Conservation (phyloP, 2,888 invertebrate genomes). For the Beris morrisii region DNA sequence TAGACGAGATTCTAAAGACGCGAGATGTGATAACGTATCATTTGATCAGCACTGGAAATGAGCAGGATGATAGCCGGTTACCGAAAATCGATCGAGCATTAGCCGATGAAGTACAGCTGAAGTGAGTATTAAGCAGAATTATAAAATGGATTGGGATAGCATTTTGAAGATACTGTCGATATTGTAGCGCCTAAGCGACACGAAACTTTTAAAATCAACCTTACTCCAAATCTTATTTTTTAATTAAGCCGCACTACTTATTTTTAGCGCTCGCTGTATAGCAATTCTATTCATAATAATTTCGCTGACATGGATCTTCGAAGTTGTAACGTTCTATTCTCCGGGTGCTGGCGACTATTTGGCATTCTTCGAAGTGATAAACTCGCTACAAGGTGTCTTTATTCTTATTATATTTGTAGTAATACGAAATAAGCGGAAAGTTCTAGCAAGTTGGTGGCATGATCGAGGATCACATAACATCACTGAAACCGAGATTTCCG, state of each 20-base stretch:
- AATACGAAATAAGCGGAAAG: slow-evolving; percentile 49
- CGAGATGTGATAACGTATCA: slow-evolving; percentile 30
- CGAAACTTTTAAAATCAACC: too few species aligned
- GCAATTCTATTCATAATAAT: slow-evolving; percentile 65
- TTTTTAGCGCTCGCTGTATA: slow-evolving; percentile 51
- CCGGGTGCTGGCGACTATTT: slow-evolving; percentile 54
- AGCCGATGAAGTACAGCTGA: slow-evolving; percentile 30
- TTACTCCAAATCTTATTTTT: too few species aligned
- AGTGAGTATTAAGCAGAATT: slow-evolving; percentile 24
- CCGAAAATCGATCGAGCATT: slow-evolving; percentile 31
- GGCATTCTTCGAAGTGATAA: slow-evolving; percentile 69
- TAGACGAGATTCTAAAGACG: slow-evolving; percentile 42
- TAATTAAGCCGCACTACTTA: too few species aligned
- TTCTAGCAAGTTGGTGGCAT: slow-evolving; percentile 54
- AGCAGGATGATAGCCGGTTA: slow-evolving; percentile 6
- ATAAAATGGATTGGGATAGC: background rate
- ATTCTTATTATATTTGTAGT: slow-evolving; percentile 67
- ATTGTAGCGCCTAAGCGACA: background rate
- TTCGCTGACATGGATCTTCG: slow-evolving; percentile 72
- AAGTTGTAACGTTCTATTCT: slow-evolving; percentile 64
- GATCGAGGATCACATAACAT: slow-evolving; percentile 53
- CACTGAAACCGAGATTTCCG: slow-evolving; percentile 33
- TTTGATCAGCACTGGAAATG: slow-evolving; percentile 13
- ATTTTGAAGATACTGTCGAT: background rate
- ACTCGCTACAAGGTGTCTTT: slow-evolving; percentile 69